Percentiles rank a stretch among this genome's conserved stretches.
Evolutionary conservation across 64 coral and sea anemone species (phyloP).

Genomic region (Stichodactyla helianthus): DNA sequence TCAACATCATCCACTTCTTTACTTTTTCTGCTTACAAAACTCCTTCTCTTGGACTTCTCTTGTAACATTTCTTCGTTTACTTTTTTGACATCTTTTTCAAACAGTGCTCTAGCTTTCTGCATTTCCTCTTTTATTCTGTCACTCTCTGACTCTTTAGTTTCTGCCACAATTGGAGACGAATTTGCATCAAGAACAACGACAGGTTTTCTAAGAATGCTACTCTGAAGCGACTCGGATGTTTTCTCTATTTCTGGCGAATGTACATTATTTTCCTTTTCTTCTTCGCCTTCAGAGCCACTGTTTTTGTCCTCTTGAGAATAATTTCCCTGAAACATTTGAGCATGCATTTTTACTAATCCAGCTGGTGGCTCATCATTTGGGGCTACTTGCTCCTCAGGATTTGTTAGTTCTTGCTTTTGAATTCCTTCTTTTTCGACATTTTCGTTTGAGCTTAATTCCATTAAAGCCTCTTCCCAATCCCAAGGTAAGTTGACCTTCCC

Average conservation of each 20-base stretch:
- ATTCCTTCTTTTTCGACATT: neutral
- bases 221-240: neutral
- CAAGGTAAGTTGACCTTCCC: constrained; percentile 19
- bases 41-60: constrained; percentile 5
- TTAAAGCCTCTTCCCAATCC: constrained; percentile 7
- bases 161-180: neutral
- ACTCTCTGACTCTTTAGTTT: neutral
- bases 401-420: neutral
- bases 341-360: constrained; percentile 26
- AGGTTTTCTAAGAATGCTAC: neutral
- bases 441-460: neutral
- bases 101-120: neutral
- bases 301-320: neutral
- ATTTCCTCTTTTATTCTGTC: neutral
- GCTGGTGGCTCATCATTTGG: neutral
- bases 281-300: neutral
- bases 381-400: neutral
- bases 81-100: constrained; percentile 5
- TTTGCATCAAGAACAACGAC: neutral
- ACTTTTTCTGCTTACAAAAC: neutral
- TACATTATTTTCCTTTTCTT: neutral
- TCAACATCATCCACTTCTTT: neutral
- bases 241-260: neutral
- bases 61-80: constrained; percentile 55
- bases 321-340: constrained; percentile 21